Conservation (phyloP, 2,888 invertebrate species). For the Chouioia cunea region DNA sequence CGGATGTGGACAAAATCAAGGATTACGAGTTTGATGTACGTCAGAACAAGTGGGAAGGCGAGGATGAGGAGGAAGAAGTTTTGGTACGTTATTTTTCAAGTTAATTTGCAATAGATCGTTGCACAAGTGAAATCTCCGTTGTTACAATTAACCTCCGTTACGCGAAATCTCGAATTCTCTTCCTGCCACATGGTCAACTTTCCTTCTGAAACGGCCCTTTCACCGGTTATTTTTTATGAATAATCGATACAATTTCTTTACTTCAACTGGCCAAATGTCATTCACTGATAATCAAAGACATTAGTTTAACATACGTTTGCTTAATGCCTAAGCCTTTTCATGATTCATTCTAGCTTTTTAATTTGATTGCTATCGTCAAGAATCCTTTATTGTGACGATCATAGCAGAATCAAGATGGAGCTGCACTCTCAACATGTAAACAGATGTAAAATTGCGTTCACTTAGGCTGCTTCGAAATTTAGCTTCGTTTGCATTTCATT, state of each 20-base stretch:
- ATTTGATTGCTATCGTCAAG: too few species aligned
- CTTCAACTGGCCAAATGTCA: too few species aligned
- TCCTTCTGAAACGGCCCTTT: conserved; percentile 27
- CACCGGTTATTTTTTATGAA: too few species aligned
- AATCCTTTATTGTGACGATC: too few species aligned
- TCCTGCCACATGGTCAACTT: conserved; percentile 55
- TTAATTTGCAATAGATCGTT: neutral
- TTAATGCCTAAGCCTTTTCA: neutral
- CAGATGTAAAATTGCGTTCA: too few species aligned
- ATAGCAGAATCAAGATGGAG: too few species aligned
- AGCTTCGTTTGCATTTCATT: too few species aligned
- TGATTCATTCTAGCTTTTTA: too few species aligned
- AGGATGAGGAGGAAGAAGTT: conserved; percentile 88
- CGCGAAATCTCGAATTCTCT: neutral
- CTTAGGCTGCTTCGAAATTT: too few species aligned
- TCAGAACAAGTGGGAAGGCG: conserved; percentile 87
- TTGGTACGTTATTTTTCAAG: conserved; percentile 72
- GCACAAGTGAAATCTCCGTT: neutral
- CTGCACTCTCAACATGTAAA: too few species aligned
- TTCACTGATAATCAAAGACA: too few species aligned
- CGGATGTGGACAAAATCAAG: conserved; percentile 75
- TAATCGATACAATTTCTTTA: too few species aligned
- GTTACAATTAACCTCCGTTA: conserved; percentile 51
- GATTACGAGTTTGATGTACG: conserved; percentile 75
- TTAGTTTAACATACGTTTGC: neutral